These are phyloP conservation scores for Limnephilus lunatus DNA, from an alignment of 2,888 invertebrate genomes.

Conservation along the genomic window DNA sequence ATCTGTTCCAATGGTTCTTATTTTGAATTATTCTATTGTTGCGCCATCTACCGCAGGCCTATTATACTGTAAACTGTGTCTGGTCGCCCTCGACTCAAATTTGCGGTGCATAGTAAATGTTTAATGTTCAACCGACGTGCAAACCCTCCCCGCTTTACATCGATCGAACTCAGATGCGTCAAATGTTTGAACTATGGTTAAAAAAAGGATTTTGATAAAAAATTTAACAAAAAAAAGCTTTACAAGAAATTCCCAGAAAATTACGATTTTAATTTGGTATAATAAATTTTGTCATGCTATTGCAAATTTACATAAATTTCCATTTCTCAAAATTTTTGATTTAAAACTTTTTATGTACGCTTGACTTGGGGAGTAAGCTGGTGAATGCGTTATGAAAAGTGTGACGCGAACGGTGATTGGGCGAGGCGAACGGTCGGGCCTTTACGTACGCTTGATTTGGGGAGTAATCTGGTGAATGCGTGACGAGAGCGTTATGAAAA, in stretches of 20 bases:
- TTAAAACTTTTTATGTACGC: no score
- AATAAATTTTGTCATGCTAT: no score
- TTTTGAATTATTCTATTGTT: conserved; percentile 62
- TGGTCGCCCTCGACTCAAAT: conserved; percentile 40
- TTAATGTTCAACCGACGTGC: conserved; percentile 28
- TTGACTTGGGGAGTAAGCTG: no score
- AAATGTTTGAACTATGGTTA: not conserved
- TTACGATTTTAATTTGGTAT: not conserved
- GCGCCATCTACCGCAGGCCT: conserved; percentile 52
- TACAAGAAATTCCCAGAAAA: not conserved
- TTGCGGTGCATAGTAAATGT: conserved; percentile 47
- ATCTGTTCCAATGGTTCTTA: conserved; percentile 64
- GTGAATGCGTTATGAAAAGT: no score
- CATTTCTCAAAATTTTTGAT: no score
- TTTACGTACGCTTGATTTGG: no score
- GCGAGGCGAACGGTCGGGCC: no score
- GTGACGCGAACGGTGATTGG: no score
- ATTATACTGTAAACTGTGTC: conserved; percentile 45
- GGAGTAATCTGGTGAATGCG: no score
- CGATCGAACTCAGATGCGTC: not conserved
- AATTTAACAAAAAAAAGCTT: not conserved
- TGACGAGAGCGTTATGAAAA: no score
- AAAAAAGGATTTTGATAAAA: not conserved
- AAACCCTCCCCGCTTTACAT: conserved; percentile 4
- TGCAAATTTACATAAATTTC: no score